Base-by-base conservation (phyloP, 2,797 vertebrate species). In the Chiroxiphia lanceolata region DNA sequence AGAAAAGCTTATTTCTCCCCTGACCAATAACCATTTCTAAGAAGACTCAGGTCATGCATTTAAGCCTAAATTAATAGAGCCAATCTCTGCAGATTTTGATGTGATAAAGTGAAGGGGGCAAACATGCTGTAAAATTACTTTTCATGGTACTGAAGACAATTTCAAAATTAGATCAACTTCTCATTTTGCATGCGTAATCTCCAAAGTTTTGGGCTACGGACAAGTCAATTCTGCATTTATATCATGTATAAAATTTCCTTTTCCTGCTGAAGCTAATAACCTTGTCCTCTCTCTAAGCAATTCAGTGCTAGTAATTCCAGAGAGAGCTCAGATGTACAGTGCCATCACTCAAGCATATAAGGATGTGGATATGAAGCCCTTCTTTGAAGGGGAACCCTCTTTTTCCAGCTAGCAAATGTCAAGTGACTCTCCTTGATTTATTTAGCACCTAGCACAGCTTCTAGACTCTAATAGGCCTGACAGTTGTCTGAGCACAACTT, bases 171-270 rank as follows among this genome's bases (percentile, higher is more conserved):
- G 96, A 96, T 95, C 45, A 29, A 91, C 96, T 97, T 96, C 95
- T 97, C 93, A 97, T 97, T 97, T 97, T 97, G 93, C 91, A 85
- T 57, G 79, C 84, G 90, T 97, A 95, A 97, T 97, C 93, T 95
- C 94, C 79, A 96, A 97, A 98, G 96, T 90, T 97, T 95, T 31
- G 10, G 94, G 94, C 89, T 95, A 84, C 63, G 96, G 95, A 97
- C 95, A 97, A 93, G 97, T 97, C 97, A 96, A 97, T 98, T 98
- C 95, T 92, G 92, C 85, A 69, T 95, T 90, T 96, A 94, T 95
- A 96, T 96, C 97, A 97, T 86, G 67, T 89, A 70, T 93, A 97
- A 74, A 94, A 96, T 97, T 97, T 97, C 96, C 89, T 97, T 96
- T 97, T 96, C 90, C 91, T 94, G 83, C 93, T 86, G 33, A 94